Evolutionary conservation across 2,888 invertebrate genomes (phyloP), one percentile per base, ranked within the genome.

Genomic region (Beris chalybata): DNA sequence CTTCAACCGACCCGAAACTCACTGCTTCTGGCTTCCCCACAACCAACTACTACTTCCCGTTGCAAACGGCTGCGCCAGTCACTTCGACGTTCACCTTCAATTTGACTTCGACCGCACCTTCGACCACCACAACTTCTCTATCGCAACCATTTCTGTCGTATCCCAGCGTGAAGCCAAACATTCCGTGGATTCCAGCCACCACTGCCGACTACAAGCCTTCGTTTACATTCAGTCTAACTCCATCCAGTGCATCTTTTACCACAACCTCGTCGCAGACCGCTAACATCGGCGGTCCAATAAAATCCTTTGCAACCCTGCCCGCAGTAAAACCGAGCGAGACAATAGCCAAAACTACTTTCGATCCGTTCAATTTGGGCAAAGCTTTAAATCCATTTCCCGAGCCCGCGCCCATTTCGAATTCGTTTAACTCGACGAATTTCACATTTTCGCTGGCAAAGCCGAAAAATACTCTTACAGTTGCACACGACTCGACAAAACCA

Each of bases 371-470:
- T 52, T 52, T 22, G 4, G 52, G 15, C 11, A 30, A 9, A n/a
- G 6, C 30, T 4, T 30, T 53, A 3, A 30, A 53, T 30, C 53
- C 30, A 7, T 12, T 12, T 30, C 11, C 53, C 1, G 12, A 6
- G 7, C 5, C 13, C 22, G 15, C 53, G 6, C 9, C 29, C 12
- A 6, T 22, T 12, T 29, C 22, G 4, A 53, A 53, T 53, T 53
- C 53, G 12, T 53, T 15, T 53, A 29, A 13, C 3, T 7, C 71
- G 1, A 71, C 71, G 4, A 71, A 65, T 22, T 71, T 70, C 38
- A 71, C 72, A 2, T 70, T 71, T 63, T 70, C 72, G 4, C 38
- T 70, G 11, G 64, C 70, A 4, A 70, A 69, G 12, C 54, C 71
- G 2, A 72, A 71, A 64, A 29, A 67, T 12, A 69, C 65, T n/a